Percentiles rank a stretch among this genome's conserved stretches.
These are phyloP conservation scores for Autographa pulchrina DNA, from an alignment of 2,888 invertebrate species.

Conservation along the genomic window DNA sequence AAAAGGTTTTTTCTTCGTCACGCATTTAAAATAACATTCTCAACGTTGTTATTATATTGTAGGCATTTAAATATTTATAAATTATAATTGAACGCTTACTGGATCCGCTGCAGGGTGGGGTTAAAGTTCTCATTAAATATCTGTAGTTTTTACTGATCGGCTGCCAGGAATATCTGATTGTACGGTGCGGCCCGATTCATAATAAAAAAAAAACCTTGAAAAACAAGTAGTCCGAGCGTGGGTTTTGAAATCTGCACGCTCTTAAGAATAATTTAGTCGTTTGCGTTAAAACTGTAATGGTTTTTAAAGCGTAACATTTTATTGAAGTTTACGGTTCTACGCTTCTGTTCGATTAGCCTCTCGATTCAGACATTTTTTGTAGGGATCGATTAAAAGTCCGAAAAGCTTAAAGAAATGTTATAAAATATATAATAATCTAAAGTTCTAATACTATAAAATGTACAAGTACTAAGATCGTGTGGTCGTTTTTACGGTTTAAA, in stretches of 20 bases:
- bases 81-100: slow-evolving; percentile 46
- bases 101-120: slow-evolving; percentile 57
- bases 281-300: slow-evolving; percentile 65
- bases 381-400: background rate
- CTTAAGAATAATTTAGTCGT: slow-evolving; percentile 62
- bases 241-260: slow-evolving; percentile 72
- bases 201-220: slow-evolving; percentile 72
- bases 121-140: slow-evolving; percentile 76
- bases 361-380: slow-evolving; percentile 25
- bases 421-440: slow-evolving; percentile 16
- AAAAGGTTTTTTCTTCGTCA: slow-evolving; percentile 20
- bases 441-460: slow-evolving; percentile 50
- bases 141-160: slow-evolving; percentile 72
- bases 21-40: slow-evolving; percentile 35
- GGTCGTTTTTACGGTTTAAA: slow-evolving; percentile 65
- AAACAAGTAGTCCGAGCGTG: slow-evolving; percentile 71
- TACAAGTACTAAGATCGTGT: slow-evolving; percentile 35
- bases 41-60: slow-evolving; percentile 33
- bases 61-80: slow-evolving; percentile 39
- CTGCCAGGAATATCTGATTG: slow-evolving; percentile 73
- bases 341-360: slow-evolving; percentile 60
- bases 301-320: slow-evolving; percentile 62
- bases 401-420: background rate
- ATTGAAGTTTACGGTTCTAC: slow-evolving; percentile 60
- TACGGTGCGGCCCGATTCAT: slow-evolving; percentile 60